Percentiles rank a stretch among this genome's conserved stretches.
phyloP scores from a whole-genome alignment of 2,797 vertebrate genomes.

The Phaenicophaeus curvirostris region DNA sequence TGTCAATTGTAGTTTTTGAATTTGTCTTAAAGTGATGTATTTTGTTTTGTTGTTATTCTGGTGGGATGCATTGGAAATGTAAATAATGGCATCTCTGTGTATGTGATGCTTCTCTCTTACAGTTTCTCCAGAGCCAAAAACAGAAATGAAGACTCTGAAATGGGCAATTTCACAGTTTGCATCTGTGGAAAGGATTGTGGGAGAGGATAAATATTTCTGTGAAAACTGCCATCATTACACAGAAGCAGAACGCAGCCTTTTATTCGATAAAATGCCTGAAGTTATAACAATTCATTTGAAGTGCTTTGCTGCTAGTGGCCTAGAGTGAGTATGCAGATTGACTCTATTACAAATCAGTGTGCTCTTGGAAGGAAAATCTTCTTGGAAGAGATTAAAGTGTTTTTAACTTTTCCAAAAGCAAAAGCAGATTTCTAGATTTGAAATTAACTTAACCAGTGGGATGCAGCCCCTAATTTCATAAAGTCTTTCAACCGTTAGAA shows the following conservation, averaged over 20 bases:
- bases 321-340: constrained; percentile 85
- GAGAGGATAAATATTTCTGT: constrained; percentile 98
- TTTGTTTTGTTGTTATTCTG: neutral
- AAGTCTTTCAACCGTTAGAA: neutral
- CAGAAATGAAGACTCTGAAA: constrained; percentile 90
- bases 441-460: neutral
- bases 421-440: neutral
- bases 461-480: accelerated
- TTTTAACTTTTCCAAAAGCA: neutral
- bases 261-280: constrained; percentile 97
- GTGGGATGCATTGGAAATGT: neutral
- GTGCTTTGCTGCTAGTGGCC: constrained; percentile 94
- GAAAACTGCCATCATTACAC: constrained; percentile 97
- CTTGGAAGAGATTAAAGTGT: neutral
- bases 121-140: constrained; percentile 98
- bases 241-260: constrained; percentile 94
- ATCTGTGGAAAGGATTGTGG: constrained; percentile 96
- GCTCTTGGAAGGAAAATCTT: neutral
- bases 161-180: constrained; percentile 98
- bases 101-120: neutral
- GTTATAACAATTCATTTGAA: constrained; percentile 97
- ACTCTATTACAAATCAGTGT: neutral
- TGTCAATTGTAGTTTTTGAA: neutral
- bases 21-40: neutral
- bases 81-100: neutral